Evolutionary conservation across 2,888 invertebrate species (phyloP).

Genomic region (Drosophila rellima): DNA sequence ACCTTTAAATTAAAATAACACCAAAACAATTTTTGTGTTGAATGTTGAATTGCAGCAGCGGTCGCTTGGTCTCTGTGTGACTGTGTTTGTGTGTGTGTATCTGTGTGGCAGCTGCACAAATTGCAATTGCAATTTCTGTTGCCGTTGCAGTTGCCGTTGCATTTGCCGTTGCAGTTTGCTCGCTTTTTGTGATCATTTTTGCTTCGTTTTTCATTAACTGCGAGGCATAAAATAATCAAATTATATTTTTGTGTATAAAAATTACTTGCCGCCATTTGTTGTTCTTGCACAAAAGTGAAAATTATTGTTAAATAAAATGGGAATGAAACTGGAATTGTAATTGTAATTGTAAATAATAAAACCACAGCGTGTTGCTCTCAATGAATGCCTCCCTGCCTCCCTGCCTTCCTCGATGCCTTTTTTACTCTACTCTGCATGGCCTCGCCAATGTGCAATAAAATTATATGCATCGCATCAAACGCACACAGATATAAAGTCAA

Average conservation of each 20-base stretch:
- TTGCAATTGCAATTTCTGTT: slow-evolving; percentile 67
- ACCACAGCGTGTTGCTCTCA: slow-evolving; percentile 72
- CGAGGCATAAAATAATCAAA: slow-evolving; percentile 83
- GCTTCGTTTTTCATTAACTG: slow-evolving; percentile 61
- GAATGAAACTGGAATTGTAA: slow-evolving; percentile 52
- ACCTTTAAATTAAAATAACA: slow-evolving; percentile 84
- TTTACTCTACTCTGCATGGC: slow-evolving; percentile 1
- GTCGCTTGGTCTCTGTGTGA: not conserved
- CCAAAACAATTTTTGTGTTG: slow-evolving; percentile 78
- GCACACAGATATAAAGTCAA: slow-evolving; percentile 43
- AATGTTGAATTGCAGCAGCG: slow-evolving; percentile 59
- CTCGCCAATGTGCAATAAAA: slow-evolving; percentile 73
- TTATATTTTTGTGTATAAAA: slow-evolving; percentile 65
- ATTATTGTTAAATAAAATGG: slow-evolving; percentile 53
- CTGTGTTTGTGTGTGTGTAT: slow-evolving; percentile 19
- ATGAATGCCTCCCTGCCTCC: slow-evolving; percentile 22
- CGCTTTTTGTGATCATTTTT: slow-evolving; percentile 34
- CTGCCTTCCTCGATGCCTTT: slow-evolving; percentile 4
- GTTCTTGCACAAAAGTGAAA: slow-evolving; percentile 58
- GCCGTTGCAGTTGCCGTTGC: slow-evolving; percentile 57
- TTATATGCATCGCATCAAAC: slow-evolving; percentile 68
- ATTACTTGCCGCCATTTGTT: slow-evolving; percentile 41
- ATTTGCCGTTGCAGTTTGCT: slow-evolving; percentile 54
- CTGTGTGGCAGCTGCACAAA: slow-evolving; percentile 72
- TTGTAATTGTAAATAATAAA: slow-evolving; percentile 84